Conservation (phyloP, 2,113 vertebrate genomes). For the Holacanthus passer region DNA sequence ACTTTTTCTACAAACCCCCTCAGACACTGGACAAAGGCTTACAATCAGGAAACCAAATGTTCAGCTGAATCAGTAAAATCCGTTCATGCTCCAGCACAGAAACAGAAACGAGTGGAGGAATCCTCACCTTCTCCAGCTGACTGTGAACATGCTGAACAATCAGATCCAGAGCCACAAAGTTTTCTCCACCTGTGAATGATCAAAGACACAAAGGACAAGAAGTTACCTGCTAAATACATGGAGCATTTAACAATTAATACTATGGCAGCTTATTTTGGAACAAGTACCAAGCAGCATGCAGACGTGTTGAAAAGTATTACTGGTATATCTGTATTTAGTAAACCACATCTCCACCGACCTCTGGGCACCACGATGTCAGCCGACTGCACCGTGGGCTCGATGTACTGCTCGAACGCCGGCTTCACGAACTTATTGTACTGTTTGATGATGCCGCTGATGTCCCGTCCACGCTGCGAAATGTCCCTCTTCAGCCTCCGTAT, state of each 20-base stretch:
- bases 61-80: conserved; percentile 1
- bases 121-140: conserved; percentile 92
- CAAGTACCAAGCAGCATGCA: not conserved
- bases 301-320: not conserved
- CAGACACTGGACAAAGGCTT: too few relatives aligned
- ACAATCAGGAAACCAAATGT: not conserved
- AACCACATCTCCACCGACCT: conserved; percentile 77
- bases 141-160: conserved; percentile 94
- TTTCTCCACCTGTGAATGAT: conserved; percentile 87
- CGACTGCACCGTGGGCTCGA: conserved; percentile 91
- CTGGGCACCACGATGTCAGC: conserved; percentile 94
- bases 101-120: not conserved
- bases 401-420: conserved; percentile 93
- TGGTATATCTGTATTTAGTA: too few relatives aligned
- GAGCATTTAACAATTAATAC: too few relatives aligned
- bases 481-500: conserved; percentile 91
- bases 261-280: too few relatives aligned
- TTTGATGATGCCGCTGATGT: conserved; percentile 90
- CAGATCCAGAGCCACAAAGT: conserved; percentile 91
- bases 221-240: not conserved
- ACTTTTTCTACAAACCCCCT: not conserved
- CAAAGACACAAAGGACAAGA: not conserved
- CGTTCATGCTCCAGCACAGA: not conserved
- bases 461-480: conserved; percentile 88
- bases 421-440: conserved; percentile 95